These are phyloP conservation scores for Watsonalla cultraria DNA, from an alignment of 2,888 invertebrate genomes.

Conservation along the genomic window DNA sequence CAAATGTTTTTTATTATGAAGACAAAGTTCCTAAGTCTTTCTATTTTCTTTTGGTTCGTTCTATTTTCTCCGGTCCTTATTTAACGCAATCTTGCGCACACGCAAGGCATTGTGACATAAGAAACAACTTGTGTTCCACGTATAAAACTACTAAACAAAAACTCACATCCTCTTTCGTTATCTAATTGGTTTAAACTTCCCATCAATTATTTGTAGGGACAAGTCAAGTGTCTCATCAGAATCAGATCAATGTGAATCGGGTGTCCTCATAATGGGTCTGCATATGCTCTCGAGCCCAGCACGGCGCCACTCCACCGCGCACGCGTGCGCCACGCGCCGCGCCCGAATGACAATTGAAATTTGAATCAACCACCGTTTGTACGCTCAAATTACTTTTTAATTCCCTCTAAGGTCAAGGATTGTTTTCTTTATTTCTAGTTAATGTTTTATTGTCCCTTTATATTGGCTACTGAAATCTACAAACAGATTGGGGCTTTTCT, in stretches of 20 bases:
- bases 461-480: too few species aligned
- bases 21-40: too few species aligned
- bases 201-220: neutral
- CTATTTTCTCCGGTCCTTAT: too few species aligned
- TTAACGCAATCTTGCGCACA: too few species aligned
- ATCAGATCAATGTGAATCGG: conserved; percentile 11
- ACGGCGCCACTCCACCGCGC: conserved; percentile 50
- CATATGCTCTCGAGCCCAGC: conserved; percentile 71
- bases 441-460: neutral
- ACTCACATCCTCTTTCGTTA: neutral
- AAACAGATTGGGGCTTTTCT: too few species aligned
- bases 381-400: conserved; percentile 8
- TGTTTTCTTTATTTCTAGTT: neutral
- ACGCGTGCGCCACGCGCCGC: conserved; percentile 56
- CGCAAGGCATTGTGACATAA: too few species aligned
- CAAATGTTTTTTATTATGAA: too few species aligned
- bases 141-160: neutral
- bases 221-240: conserved; percentile 9
- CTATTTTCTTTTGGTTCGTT: too few species aligned
- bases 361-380: conserved; percentile 19
- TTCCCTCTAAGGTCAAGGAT: neutral
- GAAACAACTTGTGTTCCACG: neutral
- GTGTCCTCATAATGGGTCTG: conserved; percentile 20
- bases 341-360: conserved; percentile 33
- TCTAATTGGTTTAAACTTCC: neutral